Base-by-base conservation (phyloP, 2,888 invertebrate species). In the Leuctra nigra region DNA sequence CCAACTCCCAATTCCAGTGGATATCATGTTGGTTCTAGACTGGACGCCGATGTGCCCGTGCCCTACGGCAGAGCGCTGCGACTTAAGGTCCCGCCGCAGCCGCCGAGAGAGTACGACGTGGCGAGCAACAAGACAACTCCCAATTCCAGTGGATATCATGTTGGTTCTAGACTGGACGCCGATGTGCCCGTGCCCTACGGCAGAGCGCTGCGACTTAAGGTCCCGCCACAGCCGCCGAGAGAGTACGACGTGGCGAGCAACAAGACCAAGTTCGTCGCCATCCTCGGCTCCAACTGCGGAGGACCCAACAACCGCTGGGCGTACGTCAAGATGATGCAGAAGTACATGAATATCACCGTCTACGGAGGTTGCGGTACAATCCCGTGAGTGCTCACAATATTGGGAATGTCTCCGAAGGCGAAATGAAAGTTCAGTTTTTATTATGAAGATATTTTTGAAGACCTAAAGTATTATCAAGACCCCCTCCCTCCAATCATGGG, bases 251-350 rank as follows among this genome's bases (percentile, higher is more conserved):
- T 25, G 65, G 64, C 7, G 64, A 16, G 18, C 1, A 69, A 61
- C 70, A 77, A 77, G 61, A 69, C n/a, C 60, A 69, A 46, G 9
- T 63, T 80, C 4, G 75, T 76, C 0, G 72, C 81, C 0, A 73
- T 81, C 29, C 69, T 84, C 62, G 77, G 78, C 23, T 84, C 67
- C 14, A 68, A 68, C 57, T 69, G 69, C 54, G 65, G 67, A 14
- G 67, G 68, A 6, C 55, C 58, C 29, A 69, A 68, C 57, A 61
- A 61, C 3, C 58, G 70, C 11, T 69, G 68, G 64, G 59, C 64
- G 1, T 69, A 24, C 47, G 64, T 70, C 1, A 53, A 62, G 6
- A 63, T 67, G 50, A 61, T 71, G 18, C 61, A 66, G 58, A 66
- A 69, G n/a, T 60, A 68, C 50, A 57, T 70, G 4, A 53, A 60